Evolutionary conservation across 2,797 vertebrate genomes (phyloP).

Genomic region (Eulemur coronatus): DNA sequence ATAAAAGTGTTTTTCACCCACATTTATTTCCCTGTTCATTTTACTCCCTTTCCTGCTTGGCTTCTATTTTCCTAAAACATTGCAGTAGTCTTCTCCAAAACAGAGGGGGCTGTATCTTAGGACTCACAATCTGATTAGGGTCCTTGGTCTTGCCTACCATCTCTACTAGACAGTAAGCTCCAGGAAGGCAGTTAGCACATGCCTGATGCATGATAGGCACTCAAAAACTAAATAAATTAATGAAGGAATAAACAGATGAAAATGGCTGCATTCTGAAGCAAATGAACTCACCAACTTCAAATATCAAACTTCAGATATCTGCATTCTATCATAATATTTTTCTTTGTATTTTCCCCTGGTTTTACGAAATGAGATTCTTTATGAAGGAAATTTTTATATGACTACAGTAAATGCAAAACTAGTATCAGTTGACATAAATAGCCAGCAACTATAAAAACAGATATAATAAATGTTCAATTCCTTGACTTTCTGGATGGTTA

Average conservation of each 20-base stretch:
- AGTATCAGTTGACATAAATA: neutral
- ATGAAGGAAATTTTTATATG: neutral
- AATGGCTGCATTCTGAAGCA: neutral
- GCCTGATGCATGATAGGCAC: neutral
- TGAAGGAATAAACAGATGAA: neutral
- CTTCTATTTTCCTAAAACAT: neutral
- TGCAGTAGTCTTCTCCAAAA: neutral
- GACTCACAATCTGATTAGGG: neutral
- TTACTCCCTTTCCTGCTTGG: neutral
- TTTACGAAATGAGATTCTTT: neutral
- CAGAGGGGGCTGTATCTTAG: neutral
- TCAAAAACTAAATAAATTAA: neutral
- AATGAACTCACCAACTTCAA: neutral
- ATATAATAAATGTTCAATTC: neutral
- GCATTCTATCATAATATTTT: neutral
- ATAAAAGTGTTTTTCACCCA: neutral
- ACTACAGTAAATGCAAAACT: neutral
- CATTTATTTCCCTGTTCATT: constrained; percentile 24
- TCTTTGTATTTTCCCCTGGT: neutral
- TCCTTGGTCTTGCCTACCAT: neutral
- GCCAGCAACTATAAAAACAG: neutral
- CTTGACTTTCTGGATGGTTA: neutral
- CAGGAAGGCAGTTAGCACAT: neutral
- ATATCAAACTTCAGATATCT: neutral
- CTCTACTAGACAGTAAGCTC: neutral